A percentile compares a stretch with the other conserved stretches of the same genome.
Conservation (phyloP, 92 coral and sea anemone species). For the Metridium senile region DNA sequence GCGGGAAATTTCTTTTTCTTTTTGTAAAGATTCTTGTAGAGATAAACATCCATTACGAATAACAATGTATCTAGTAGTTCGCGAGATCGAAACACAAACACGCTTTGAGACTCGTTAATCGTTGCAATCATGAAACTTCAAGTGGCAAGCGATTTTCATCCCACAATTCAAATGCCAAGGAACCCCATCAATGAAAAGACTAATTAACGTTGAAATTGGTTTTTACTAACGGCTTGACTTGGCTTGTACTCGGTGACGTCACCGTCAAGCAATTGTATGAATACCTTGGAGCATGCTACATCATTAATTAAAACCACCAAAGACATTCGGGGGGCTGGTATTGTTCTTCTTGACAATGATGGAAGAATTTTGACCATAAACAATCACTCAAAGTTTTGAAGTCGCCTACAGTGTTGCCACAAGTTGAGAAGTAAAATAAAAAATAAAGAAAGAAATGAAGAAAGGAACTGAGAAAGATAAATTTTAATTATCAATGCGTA, state of each 20-base stretch:
- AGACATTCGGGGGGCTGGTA: neutral
- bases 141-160: neutral
- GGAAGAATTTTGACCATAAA: neutral
- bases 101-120: neutral
- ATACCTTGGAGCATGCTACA: neutral
- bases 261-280: neutral
- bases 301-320: neutral
- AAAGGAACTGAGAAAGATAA: neutral
- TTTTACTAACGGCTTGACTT: neutral
- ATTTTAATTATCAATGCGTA: no score
- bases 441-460: neutral
- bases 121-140: neutral
- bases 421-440: neutral
- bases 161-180: neutral
- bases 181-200: neutral
- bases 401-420: neutral
- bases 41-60: neutral
- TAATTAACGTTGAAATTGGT: slow-evolving; percentile 2
- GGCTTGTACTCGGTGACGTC: neutral
- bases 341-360: neutral
- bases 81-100: neutral
- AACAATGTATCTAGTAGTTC: neutral
- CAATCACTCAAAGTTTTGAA: neutral
- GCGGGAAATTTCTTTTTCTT: neutral
- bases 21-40: neutral